A percentile compares a stretch with the other conserved stretches of the same genome.
These are phyloP conservation scores for Triplophysa siluroides DNA, from an alignment of 2,113 vertebrate species.

Conservation along the genomic window DNA sequence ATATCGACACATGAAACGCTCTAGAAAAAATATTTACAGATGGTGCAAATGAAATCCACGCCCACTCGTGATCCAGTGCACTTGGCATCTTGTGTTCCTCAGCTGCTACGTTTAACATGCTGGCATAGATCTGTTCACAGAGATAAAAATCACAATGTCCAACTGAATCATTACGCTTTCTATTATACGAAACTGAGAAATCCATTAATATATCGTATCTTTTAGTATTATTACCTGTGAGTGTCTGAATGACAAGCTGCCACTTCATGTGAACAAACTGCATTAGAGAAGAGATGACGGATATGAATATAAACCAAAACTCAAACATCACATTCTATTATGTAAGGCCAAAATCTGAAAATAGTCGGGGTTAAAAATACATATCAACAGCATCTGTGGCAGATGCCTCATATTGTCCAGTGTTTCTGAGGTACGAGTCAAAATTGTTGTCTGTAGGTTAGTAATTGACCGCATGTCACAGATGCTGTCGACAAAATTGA, in stretches of 20 bases:
- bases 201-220: too few relatives aligned
- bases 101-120: slow-evolving; percentile 8
- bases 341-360: too few relatives aligned
- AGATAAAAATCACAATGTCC: neutral
- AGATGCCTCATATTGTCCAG: too few relatives aligned
- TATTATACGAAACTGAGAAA: neutral
- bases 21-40: slow-evolving; percentile 53
- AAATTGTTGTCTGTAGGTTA: too few relatives aligned
- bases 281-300: slow-evolving; percentile 32
- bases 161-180: neutral
- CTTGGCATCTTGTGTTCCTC: slow-evolving; percentile 39
- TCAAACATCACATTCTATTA: neutral
- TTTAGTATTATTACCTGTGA: slow-evolving; percentile 61
- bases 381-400: too few relatives aligned
- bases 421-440: too few relatives aligned
- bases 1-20: slow-evolving; percentile 51
- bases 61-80: slow-evolving; percentile 35
- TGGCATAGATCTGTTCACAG: slow-evolving; percentile 37
- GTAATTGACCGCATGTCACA: too few relatives aligned
- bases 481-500: too few relatives aligned
- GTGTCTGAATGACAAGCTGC: slow-evolving; percentile 41
- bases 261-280: slow-evolving; percentile 74
- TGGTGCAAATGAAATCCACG: slow-evolving; percentile 61
- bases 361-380: too few relatives aligned
- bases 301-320: slow-evolving; percentile 5